Percentiles rank a stretch among this genome's conserved stretches.
These are phyloP conservation scores for Microtus montanus DNA, from an alignment of 2,113 vertebrate genomes.

Conservation along the genomic window DNA sequence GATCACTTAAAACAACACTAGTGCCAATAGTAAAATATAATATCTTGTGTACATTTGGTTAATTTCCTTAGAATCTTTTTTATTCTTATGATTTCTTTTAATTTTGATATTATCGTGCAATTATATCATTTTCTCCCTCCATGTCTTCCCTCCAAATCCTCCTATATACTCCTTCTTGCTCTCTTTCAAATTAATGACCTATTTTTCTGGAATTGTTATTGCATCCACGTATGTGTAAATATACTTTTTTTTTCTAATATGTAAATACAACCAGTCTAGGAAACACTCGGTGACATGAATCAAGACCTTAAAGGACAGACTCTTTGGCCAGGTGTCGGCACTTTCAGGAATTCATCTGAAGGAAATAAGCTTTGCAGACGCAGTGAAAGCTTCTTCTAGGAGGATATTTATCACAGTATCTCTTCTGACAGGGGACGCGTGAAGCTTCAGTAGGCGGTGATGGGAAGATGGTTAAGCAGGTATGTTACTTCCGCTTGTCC, in stretches of 20 bases:
- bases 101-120: not conserved
- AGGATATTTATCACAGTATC: slow-evolving; percentile 22
- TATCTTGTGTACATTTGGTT: not conserved
- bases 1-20: not conserved
- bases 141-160: not conserved
- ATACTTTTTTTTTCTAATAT: not conserved
- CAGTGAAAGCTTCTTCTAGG: slow-evolving; percentile 29
- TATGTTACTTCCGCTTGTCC: not conserved
- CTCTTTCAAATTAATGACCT: not conserved
- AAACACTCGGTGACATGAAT: slow-evolving; percentile 42
- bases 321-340: slow-evolving; percentile 57
- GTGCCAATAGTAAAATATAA: not conserved
- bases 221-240: not conserved
- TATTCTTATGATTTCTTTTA: not conserved
- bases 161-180: not conserved
- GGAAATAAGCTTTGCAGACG: slow-evolving; percentile 42
- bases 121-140: not conserved
- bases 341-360: slow-evolving; percentile 64
- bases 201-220: not conserved
- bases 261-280: slow-evolving; percentile 25
- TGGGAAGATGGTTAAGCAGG: not conserved
- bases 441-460: slow-evolving; percentile 27
- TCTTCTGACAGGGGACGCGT: slow-evolving; percentile 39
- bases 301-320: slow-evolving; percentile 49
- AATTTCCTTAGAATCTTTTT: not conserved